A percentile compares a stretch with the other conserved stretches of the same genome.
phyloP scores from a whole-genome alignment of 2,113 vertebrate species.

The Oryzias celebensis region DNA sequence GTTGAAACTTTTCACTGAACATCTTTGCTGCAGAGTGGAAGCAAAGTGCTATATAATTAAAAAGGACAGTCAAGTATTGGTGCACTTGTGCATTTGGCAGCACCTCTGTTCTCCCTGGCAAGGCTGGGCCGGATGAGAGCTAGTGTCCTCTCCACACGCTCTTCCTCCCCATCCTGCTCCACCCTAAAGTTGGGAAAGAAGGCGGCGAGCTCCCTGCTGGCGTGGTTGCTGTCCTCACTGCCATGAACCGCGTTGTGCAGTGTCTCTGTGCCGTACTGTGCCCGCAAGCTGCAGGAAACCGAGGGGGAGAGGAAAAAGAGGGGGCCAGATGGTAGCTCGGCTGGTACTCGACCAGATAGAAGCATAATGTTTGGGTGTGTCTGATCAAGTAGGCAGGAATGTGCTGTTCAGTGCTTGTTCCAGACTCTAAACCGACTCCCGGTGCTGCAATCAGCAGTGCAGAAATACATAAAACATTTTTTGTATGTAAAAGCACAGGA shows the following conservation, averaged over 20 bases:
- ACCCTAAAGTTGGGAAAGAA: constrained; percentile 83
- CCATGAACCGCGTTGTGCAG: constrained; percentile 85
- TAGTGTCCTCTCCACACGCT: constrained; percentile 77
- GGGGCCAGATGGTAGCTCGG: constrained; percentile 76
- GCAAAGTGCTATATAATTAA: not conserved
- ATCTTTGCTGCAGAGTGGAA: constrained; percentile 12
- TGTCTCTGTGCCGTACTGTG: constrained; percentile 83
- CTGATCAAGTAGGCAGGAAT: constrained; percentile 51
- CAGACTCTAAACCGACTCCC: constrained; percentile 32
- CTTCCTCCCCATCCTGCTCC: constrained; percentile 62
- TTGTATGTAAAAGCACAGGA: not conserved
- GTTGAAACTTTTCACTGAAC: not conserved
- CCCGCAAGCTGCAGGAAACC: constrained; percentile 79
- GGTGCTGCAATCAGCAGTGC: constrained; percentile 28
- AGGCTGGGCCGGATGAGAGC: constrained; percentile 76
- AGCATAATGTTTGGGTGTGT: constrained; percentile 70
- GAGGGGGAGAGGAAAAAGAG: constrained; percentile 45
- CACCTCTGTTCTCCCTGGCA: constrained; percentile 77
- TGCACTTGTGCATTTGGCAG: constrained; percentile 41
- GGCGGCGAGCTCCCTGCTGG: constrained; percentile 82
- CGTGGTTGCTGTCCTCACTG: constrained; percentile 77
- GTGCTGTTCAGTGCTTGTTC: constrained; percentile 46
- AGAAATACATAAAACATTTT: constrained; percentile 11
- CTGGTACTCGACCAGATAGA: constrained; percentile 65
- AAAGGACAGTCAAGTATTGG: too few relatives aligned